Evolutionary conservation across 2,888 invertebrate genomes (phyloP), one percentile per base, ranked within the genome.

Genomic region (Chrysotoxum bicinctum): DNA sequence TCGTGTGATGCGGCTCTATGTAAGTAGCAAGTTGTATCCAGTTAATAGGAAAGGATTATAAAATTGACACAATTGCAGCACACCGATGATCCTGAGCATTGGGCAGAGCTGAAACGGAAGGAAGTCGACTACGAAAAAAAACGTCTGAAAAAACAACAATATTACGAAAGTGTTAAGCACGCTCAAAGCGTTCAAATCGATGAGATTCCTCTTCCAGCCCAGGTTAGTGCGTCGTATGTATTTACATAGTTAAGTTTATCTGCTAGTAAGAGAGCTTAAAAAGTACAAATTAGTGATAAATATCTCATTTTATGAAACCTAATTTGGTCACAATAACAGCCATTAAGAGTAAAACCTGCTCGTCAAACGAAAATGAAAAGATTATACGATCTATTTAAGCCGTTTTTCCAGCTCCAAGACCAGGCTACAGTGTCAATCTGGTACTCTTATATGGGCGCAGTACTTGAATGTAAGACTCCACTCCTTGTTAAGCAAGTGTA

Each of bases 171-270:
- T 76, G 98, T 99, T 0, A 96, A 97, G 90, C 97, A 97, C 92
- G 98, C 99, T 0, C 98, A 99, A 90, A 96, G 97, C 89, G 98
- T 99, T 0, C 96, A 97, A 92, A 94, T 99, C 3, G 98, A 98
- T 91, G 98, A 98, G 92, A 99, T 99, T 91, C 98, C 98, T 3
- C 91, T 99, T 77, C 98, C 98, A 81, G 88, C 89, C 3, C 93
- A 92, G 91, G 93, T 93, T 89, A 87, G 88, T 89, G 12, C 14
- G 0, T 35, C 35, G 12, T 4, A 12, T 4, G 4, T 35, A 35
- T 35, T 35, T 12, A n/a, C n/a, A n/a, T n/a, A 35, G 35, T 37
- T 14, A 12, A 10, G 4, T 37, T 14, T 14, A 14, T 37, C 2
- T 12, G 1, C 12, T 14, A 3, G 3, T 12, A 12, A 10, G 1